Percentiles rank a stretch among this genome's conserved stretches.
Evolutionary conservation across 2,797 vertebrate species (phyloP).

Genomic region (Myiotriccus ornatus): DNA sequence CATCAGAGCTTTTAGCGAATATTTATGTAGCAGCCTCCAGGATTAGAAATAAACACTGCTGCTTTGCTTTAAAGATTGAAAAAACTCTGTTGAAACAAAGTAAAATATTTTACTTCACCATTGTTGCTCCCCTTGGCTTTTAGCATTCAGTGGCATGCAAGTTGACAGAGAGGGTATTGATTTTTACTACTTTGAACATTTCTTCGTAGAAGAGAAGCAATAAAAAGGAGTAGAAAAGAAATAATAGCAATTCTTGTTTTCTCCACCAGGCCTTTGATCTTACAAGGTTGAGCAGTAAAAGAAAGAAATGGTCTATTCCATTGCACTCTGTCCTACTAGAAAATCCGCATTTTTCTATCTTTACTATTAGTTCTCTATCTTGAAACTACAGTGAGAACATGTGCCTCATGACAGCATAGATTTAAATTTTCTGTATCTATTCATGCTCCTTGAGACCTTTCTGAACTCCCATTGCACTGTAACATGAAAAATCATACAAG

Average conservation of each 20-base stretch:
- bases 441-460: not conserved
- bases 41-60: not conserved
- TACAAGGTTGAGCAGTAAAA: not conserved
- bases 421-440: not conserved
- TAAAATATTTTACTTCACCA: not conserved
- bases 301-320: not conserved
- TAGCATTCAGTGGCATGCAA: not conserved
- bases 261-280: not conserved
- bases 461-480: accelerated
- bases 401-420: not conserved
- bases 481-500: not conserved
- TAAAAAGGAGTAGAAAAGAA: constrained; percentile 3
- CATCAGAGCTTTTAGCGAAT: not conserved
- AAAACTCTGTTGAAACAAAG: not conserved
- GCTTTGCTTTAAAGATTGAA: not conserved
- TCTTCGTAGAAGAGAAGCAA: not conserved
- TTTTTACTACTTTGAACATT: constrained; percentile 10
- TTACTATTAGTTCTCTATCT: not conserved
- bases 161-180: not conserved
- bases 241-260: constrained; percentile 28
- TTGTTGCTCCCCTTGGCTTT: not conserved
- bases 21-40: not conserved
- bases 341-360: not conserved
- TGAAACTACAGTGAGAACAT: not conserved
- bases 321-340: not conserved